Percentiles rank a stretch among this genome's conserved stretches.
These are phyloP conservation scores for Siderastrea siderea DNA, from an alignment of 92 coral and sea anemone genomes.

Conservation along the genomic window DNA sequence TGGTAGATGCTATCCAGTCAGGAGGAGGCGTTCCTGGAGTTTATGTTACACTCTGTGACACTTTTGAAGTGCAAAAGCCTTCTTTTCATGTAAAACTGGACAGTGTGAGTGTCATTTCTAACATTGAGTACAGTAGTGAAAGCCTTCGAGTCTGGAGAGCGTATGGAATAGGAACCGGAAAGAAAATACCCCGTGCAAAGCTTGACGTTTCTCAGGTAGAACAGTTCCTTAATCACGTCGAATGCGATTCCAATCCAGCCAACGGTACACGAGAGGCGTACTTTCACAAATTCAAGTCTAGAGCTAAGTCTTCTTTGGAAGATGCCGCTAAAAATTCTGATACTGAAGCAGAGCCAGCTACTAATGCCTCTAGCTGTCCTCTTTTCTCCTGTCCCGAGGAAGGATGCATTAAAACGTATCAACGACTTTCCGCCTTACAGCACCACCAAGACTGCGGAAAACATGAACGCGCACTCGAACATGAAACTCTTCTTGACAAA, in stretches of 20 bases:
- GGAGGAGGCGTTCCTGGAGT: constrained; percentile 72
- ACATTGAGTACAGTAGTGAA: constrained; percentile 54
- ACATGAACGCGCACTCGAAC: no score
- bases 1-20: constrained; percentile 75
- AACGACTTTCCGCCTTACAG: constrained; percentile 74
- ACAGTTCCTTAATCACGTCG: constrained; percentile 25
- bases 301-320: constrained; percentile 25
- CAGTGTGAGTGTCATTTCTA: constrained; percentile 63
- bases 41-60: constrained; percentile 47
- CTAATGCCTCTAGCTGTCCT: constrained; percentile 31
- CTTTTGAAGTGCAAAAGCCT: neutral
- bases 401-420: constrained; percentile 74
- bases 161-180: constrained; percentile 76
- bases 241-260: constrained; percentile 14
- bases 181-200: constrained; percentile 39
- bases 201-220: neutral
- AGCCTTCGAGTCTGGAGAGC: constrained; percentile 77
- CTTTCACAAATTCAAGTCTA: constrained; percentile 36
- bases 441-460: no score
- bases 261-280: neutral
- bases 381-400: constrained; percentile 78
- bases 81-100: constrained; percentile 26
- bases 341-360: constrained; percentile 43
- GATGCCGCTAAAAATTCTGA: constrained; percentile 33
- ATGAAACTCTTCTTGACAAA: no score